phyloP scores from a whole-genome alignment of 2,797 vertebrate species.

The Gambelia wislizenii region DNA sequence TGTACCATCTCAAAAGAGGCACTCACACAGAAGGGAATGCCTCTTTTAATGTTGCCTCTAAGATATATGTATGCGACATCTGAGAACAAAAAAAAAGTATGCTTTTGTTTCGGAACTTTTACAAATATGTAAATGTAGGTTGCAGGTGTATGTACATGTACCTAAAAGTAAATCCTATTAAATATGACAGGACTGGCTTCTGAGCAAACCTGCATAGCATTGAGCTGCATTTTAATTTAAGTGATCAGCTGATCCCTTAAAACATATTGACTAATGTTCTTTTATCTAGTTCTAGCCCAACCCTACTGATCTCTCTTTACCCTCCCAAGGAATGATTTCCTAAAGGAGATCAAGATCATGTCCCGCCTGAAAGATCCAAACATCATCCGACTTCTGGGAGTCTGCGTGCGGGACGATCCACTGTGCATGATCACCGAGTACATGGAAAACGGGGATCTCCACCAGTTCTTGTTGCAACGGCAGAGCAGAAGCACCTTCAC shows the following conservation, averaged over 20 bases:
- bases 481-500: slow-evolving; percentile 86
- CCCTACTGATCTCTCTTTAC: not conserved
- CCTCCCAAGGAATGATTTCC: slow-evolving; percentile 84
- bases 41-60: not conserved
- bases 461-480: slow-evolving; percentile 86
- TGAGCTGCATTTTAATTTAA: not conserved
- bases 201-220: not conserved
- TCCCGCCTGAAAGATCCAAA: slow-evolving; percentile 88
- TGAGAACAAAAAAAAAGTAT: not conserved
- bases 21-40: not conserved
- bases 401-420: slow-evolving; percentile 85
- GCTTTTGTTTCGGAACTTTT: not conserved
- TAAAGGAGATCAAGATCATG: slow-evolving; percentile 92
- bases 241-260: not conserved
- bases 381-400: slow-evolving; percentile 89
- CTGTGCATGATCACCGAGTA: slow-evolving; percentile 86
- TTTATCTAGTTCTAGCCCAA: not conserved
- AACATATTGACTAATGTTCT: not conserved
- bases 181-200: not conserved
- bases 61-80: not conserved
- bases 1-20: not conserved
- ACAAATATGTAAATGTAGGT: not conserved
- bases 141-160: not conserved
- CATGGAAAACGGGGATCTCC: slow-evolving; percentile 84
- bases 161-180: not conserved